Percentiles rank a stretch among this genome's conserved stretches.
These are phyloP conservation scores for Drosophila baimaii DNA, from an alignment of 1,140 invertebrate genomes.

Conservation along the genomic window DNA sequence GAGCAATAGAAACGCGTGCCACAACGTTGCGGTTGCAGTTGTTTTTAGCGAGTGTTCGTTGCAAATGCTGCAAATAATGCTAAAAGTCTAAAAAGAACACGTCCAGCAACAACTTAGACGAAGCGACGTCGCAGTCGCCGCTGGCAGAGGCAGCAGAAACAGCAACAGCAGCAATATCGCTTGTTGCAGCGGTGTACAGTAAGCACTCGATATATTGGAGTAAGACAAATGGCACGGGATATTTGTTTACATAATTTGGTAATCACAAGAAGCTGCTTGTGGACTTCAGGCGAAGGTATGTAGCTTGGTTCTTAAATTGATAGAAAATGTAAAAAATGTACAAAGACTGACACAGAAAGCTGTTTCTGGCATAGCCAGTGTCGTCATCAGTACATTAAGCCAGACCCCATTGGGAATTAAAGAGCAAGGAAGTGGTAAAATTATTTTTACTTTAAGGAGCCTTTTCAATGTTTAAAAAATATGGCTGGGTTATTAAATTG, in stretches of 20 bases:
- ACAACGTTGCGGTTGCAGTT: constrained; percentile 84
- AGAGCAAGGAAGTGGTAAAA: background rate
- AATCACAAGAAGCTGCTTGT: background rate
- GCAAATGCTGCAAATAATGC: constrained; percentile 84
- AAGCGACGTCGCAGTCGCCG: constrained; percentile 58
- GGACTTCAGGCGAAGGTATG: background rate
- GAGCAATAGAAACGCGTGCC: constrained; percentile 83
- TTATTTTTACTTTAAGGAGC: too few species aligned
- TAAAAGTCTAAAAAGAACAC: constrained; percentile 84
- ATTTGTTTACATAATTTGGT: background rate
- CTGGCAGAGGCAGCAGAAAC: constrained; percentile 41
- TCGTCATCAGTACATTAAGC: too few species aligned
- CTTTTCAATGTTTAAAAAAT: too few species aligned
- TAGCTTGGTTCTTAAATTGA: background rate
- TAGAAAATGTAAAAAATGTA: background rate
- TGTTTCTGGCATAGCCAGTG: too few species aligned
- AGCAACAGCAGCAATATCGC: constrained; percentile 50
- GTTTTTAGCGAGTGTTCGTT: constrained; percentile 84
- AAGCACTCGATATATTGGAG: too few species aligned
- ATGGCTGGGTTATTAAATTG: too few species aligned
- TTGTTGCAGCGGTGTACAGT: constrained; percentile 33
- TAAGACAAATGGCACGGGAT: background rate
- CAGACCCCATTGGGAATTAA: background rate
- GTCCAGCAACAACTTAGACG: constrained; percentile 72
- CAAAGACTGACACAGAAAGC: too few species aligned